These are phyloP conservation scores for Melanaphis sacchari DNA, from an alignment of 1,140 invertebrate species.

Conservation along the genomic window DNA sequence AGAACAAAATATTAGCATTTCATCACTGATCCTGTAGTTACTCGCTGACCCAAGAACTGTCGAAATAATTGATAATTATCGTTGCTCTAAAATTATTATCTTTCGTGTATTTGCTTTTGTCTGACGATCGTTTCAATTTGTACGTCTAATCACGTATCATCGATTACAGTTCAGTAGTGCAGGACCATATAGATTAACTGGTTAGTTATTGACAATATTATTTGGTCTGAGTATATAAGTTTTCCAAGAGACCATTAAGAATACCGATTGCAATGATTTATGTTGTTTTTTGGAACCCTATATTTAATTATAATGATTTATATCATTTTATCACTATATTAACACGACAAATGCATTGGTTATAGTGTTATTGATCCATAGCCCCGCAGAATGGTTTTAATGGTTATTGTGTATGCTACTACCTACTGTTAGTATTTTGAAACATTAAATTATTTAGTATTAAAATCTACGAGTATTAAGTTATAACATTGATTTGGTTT, in stretches of 20 bases:
- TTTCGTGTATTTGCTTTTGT: not conserved
- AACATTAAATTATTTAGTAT: not conserved
- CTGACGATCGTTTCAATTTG: not conserved
- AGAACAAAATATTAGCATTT: conserved; percentile 45
- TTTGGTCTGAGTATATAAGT: not conserved
- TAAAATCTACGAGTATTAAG: not conserved
- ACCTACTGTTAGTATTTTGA: not conserved
- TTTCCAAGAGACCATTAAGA: not conserved
- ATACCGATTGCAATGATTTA: not conserved
- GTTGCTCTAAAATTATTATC: not conserved
- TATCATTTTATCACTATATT: not conserved
- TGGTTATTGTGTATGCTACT: not conserved
- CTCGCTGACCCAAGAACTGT: not conserved
- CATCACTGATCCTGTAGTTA: not conserved
- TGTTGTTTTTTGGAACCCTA: not conserved
- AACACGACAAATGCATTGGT: conserved; percentile 6
- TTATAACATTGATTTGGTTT: not conserved
- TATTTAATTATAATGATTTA: conserved; percentile 8
- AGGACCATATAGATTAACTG: not conserved
- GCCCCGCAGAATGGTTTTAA: not conserved
- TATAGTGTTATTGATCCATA: not conserved
- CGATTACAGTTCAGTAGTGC: not conserved
- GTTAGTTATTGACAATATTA: not conserved
- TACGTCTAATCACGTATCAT: not conserved
- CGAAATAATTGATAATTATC: conserved; percentile 17